Conservation (phyloP, 2,888 invertebrate genomes). For the Alsophila aescularia region DNA sequence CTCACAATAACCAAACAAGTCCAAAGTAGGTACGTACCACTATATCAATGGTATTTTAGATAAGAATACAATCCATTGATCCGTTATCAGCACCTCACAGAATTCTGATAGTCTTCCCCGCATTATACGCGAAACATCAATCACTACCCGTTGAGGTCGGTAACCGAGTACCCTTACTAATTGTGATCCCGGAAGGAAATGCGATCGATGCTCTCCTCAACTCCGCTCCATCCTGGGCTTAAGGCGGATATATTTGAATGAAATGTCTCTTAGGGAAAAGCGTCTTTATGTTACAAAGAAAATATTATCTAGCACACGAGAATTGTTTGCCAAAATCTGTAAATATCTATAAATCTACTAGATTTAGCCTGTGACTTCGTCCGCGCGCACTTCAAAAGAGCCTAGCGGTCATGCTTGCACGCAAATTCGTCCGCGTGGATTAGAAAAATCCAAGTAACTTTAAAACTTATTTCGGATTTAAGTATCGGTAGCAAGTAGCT, state of each 20-base stretch:
- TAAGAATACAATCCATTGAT: neutral
- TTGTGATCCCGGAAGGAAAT: conserved; percentile 63
- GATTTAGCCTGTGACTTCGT: too few relatives aligned
- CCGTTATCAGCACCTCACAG: neutral
- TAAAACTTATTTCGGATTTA: too few relatives aligned
- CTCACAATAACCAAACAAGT: too few relatives aligned
- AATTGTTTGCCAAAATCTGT: too few relatives aligned
- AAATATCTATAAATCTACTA: too few relatives aligned
- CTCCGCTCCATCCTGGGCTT: neutral
- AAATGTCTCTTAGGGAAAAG: neutral
- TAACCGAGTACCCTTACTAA: conserved; percentile 69
- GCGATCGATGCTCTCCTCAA: conserved; percentile 47
- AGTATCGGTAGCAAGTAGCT: too few relatives aligned
- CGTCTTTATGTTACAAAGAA: neutral
- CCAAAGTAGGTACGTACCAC: too few relatives aligned
- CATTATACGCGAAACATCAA: conserved; percentile 48
- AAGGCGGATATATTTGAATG: neutral
- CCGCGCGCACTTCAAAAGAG: too few relatives aligned
- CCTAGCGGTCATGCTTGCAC: too few relatives aligned
- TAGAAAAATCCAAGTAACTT: too few relatives aligned
- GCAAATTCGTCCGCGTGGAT: too few relatives aligned
- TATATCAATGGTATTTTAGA: too few relatives aligned
- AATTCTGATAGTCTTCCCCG: neutral
- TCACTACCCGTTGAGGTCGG: conserved; percentile 56
- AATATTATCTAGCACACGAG: neutral